These are phyloP conservation scores for Cyclina sinensis DNA, from an alignment of 1,140 invertebrate species.

Conservation along the genomic window DNA sequence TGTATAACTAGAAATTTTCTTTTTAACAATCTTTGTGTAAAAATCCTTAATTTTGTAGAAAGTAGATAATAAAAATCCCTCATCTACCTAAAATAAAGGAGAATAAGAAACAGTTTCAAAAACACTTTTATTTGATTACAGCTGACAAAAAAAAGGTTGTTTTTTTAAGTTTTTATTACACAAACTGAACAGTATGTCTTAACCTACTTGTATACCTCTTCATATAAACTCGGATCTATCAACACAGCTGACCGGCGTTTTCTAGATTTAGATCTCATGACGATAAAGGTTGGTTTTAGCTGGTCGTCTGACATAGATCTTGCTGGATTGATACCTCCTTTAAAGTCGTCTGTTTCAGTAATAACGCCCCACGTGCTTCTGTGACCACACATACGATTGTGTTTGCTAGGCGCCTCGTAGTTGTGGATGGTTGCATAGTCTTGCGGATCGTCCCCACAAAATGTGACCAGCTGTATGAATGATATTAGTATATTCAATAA, in stretches of 20 bases:
- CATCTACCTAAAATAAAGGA: too few relatives aligned
- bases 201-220: constrained; percentile 44
- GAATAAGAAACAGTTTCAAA: too few relatives aligned
- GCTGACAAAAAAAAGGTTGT: too few relatives aligned
- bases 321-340: constrained; percentile 62
- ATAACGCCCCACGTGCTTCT: constrained; percentile 90
- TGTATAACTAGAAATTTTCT: too few relatives aligned
- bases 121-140: too few relatives aligned
- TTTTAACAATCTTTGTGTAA: too few relatives aligned
- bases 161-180: too few relatives aligned
- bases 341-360: constrained; percentile 89
- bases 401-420: constrained; percentile 90
- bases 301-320: constrained; percentile 60
- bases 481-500: too few relatives aligned
- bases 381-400: constrained; percentile 90
- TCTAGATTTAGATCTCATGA: constrained; percentile 54
- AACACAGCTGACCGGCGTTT: constrained; percentile 60
- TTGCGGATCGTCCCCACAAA: constrained; percentile 88
- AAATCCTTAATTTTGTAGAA: too few relatives aligned
- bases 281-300: constrained; percentile 69
- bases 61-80: too few relatives aligned
- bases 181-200: too few relatives aligned
- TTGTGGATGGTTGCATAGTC: constrained; percentile 87
- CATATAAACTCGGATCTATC: constrained; percentile 67
- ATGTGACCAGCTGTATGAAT: constrained; percentile 88